Conservation (phyloP, 2,888 invertebrate genomes). For the Spisula subtruncata region DNA sequence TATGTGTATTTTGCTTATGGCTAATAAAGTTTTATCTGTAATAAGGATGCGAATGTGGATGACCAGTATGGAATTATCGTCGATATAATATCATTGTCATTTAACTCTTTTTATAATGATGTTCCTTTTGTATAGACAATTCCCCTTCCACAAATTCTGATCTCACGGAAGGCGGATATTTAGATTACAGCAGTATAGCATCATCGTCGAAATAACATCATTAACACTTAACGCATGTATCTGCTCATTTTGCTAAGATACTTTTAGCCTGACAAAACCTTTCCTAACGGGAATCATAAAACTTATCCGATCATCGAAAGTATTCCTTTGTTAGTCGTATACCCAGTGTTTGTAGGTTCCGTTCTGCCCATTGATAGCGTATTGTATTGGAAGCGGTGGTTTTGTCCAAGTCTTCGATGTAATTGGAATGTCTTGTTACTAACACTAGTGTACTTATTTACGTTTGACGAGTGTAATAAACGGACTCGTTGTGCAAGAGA, state of each 20-base stretch:
- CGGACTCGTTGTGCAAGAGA: conserved; percentile 26
- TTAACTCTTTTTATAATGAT: neutral
- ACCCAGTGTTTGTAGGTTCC: neutral
- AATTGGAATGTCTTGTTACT: too few species aligned
- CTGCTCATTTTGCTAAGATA: too few species aligned
- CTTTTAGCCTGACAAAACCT: too few species aligned
- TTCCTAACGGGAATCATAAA: conserved; percentile 26
- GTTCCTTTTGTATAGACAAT: neutral
- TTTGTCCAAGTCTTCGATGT: too few species aligned
- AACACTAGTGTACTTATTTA: too few species aligned
- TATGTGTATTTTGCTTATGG: too few species aligned
- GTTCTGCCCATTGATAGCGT: conserved; percentile 21
- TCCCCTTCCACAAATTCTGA: conserved; percentile 4
- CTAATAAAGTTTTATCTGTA: too few species aligned
- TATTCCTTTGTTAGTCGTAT: neutral
- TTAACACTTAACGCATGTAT: too few species aligned
- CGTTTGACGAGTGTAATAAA: conserved; percentile 39
- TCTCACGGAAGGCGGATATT: too few species aligned
- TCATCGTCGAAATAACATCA: too few species aligned
- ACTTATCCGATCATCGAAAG: neutral
- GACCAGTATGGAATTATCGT: neutral
- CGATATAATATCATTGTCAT: neutral
- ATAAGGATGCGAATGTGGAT: neutral
- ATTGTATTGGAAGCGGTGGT: conserved; percentile 44
- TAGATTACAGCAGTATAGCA: too few species aligned